Percentiles rank a stretch among this genome's conserved stretches.
phyloP scores from a whole-genome alignment of 2,888 invertebrate species.

The Sussaba pulchella region DNA sequence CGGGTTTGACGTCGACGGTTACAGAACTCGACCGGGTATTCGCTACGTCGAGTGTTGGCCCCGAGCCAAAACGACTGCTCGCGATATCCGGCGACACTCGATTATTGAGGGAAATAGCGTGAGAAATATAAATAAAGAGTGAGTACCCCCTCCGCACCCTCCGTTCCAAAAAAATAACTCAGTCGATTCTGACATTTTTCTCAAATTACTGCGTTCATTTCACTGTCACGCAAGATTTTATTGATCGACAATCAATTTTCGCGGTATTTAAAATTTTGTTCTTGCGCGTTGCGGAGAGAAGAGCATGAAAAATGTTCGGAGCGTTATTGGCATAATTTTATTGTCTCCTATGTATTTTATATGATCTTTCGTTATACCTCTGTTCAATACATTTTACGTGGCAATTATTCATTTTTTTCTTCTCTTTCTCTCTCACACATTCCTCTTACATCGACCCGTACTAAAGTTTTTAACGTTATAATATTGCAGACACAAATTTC shows the following conservation, averaged over 20 bases:
- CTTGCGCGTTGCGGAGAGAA: background rate
- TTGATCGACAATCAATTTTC: background rate
- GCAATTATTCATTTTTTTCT: too few relatives aligned
- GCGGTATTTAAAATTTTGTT: background rate
- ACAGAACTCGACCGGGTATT: conserved; percentile 58
- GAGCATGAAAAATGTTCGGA: background rate
- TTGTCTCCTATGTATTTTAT: too few relatives aligned
- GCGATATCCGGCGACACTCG: conserved; percentile 72
- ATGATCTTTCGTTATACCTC: too few relatives aligned
- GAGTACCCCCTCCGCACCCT: too few relatives aligned
- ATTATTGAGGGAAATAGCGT: conserved; percentile 73
- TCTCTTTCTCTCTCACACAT: too few relatives aligned
- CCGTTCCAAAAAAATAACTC: background rate
- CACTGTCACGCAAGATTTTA: background rate
- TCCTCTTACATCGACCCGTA: too few relatives aligned
- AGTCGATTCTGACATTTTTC: background rate
- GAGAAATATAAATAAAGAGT: conserved; percentile 73
- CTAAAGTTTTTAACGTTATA: too few relatives aligned
- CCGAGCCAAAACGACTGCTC: conserved; percentile 72
- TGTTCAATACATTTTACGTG: too few relatives aligned
- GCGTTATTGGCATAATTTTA: conserved; percentile 21
- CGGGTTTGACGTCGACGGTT: conserved; percentile 63
- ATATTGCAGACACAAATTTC: too few relatives aligned
- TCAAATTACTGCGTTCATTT: background rate
- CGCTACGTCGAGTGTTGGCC: conserved; percentile 58